Evolutionary conservation across 2,113 vertebrate species (phyloP).

Genomic region (Phalacrocorax pelagicus): DNA sequence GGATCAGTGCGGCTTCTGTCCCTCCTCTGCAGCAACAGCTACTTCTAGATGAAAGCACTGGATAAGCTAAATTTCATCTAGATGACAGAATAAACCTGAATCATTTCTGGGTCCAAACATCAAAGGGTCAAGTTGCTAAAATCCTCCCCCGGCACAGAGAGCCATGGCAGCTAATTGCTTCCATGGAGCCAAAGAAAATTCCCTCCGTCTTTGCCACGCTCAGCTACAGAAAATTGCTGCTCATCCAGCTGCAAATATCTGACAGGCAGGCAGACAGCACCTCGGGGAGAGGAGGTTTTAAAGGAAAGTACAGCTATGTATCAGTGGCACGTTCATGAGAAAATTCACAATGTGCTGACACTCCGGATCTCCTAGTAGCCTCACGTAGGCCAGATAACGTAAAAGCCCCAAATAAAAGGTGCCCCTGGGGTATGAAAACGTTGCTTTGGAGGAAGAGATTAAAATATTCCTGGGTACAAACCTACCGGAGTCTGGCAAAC

Average conservation of each 20-base stretch:
- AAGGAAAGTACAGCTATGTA: background rate
- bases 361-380: background rate
- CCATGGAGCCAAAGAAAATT: background rate
- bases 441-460: background rate
- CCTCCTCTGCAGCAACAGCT: background rate
- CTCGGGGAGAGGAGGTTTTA: background rate
- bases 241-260: background rate
- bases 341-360: background rate
- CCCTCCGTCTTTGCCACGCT: background rate
- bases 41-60: background rate
- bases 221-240: background rate
- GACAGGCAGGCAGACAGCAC: background rate
- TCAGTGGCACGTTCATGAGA: background rate
- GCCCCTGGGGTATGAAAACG: background rate
- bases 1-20: background rate
- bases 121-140: background rate
- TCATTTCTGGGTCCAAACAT: background rate
- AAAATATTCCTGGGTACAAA: background rate
- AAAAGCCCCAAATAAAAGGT: background rate
- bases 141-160: background rate
- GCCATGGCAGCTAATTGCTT: background rate
- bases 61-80: background rate
- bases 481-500: background rate
- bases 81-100: background rate
- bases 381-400: rapidly evolving